These are phyloP conservation scores for Acanthosepion esculentum DNA, from an alignment of 2,888 invertebrate species.

Conservation along the genomic window DNA sequence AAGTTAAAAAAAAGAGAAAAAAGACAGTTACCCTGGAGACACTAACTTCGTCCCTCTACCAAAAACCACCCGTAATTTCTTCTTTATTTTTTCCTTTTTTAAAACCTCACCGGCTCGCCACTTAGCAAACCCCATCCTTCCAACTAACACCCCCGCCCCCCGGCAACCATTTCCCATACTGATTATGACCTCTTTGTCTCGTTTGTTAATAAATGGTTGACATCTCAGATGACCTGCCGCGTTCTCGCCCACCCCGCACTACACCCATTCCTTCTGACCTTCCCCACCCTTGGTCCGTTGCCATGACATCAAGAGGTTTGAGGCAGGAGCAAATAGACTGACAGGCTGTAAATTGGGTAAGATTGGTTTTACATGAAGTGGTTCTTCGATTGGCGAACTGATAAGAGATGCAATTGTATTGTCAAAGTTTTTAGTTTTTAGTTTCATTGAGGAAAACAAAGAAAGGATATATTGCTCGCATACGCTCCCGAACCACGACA, in stretches of 20 bases:
- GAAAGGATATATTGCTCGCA: no score
- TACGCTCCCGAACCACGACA: no score
- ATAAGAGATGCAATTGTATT: not conserved
- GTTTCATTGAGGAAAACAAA: no score
- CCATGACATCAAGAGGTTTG: not conserved
- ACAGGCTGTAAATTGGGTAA: not conserved
- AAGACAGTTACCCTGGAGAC: constrained; percentile 16
- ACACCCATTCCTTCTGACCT: no score
- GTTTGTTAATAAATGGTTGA: constrained; percentile 1
- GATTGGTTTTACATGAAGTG: not conserved
- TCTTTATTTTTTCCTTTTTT: not conserved
- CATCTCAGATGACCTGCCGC: constrained; percentile 15
- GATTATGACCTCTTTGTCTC: not conserved
- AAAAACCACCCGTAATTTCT: no score
- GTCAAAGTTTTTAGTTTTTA: no score
- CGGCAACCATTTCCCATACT: not conserved
- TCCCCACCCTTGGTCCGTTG: not conserved
- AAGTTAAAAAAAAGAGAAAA: not conserved
- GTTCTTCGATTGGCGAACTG: no score
- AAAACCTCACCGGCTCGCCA: not conserved
- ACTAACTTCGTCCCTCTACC: not conserved
- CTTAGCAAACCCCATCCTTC: not conserved
- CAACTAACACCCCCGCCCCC: not conserved
- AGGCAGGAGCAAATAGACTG: constrained; percentile 2
- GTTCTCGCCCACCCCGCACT: not conserved